A percentile compares a stretch with the other conserved stretches of the same genome.
Evolutionary conservation across 2,888 invertebrate species (phyloP).

Genomic region (Cryptocephalus primarius): DNA sequence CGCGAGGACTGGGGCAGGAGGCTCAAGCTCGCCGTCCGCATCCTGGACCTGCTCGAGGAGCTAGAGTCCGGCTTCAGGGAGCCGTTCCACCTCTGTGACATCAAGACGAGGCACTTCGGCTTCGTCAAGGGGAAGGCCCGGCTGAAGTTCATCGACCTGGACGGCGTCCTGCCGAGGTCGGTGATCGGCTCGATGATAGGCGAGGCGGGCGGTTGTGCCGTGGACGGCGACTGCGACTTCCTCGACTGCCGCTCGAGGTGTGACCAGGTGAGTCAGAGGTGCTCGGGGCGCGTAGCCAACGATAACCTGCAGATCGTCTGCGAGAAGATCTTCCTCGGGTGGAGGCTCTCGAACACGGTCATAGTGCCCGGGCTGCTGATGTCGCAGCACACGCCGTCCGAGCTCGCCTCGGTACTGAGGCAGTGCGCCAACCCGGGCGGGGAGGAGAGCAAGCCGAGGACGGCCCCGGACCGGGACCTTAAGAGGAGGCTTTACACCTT

Average conservation of each 20-base stretch:
- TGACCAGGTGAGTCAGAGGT: conserved; percentile 40
- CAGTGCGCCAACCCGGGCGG: conserved; percentile 47
- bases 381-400: conserved; percentile 47
- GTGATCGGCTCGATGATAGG: conserved; percentile 41
- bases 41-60: conserved; percentile 49
- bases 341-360: conserved; percentile 48
- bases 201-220: conserved; percentile 36
- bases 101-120: conserved; percentile 58
- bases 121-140: conserved; percentile 37
- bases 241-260: conserved; percentile 56
- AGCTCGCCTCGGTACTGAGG: conserved; percentile 45
- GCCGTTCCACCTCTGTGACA: conserved; percentile 55
- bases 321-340: conserved; percentile 49
- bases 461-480: conserved; percentile 38
- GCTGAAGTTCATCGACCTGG: conserved; percentile 53
- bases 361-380: conserved; percentile 50
- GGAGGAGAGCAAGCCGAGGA: conserved; percentile 39
- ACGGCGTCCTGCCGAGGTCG: conserved; percentile 48
- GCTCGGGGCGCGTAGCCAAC: conserved; percentile 46
- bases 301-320: conserved; percentile 59
- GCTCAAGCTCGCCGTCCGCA: conserved; percentile 45
- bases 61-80: conserved; percentile 48
- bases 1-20: conserved; percentile 47
- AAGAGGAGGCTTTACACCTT: conserved; percentile 43
- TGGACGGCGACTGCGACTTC: conserved; percentile 54